These are phyloP conservation scores for Plectrocnemia conspersa DNA, from an alignment of 1,140 invertebrate species.

Conservation along the genomic window DNA sequence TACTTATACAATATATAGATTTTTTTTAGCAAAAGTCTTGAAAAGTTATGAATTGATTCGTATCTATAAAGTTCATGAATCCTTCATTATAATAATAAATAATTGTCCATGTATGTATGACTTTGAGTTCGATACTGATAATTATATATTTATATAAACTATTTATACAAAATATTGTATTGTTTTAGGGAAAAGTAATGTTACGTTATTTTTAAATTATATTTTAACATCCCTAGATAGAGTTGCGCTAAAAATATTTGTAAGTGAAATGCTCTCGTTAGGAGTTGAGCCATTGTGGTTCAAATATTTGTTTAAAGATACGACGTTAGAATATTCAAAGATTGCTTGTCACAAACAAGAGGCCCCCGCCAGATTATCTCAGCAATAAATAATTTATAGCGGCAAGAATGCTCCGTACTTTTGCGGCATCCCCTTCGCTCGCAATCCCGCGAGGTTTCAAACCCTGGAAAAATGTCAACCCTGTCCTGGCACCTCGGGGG, in stretches of 20 bases:
- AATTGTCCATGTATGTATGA: too few species aligned
- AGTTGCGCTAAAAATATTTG: background rate
- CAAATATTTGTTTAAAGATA: background rate
- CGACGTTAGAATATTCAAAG: background rate
- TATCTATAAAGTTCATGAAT: too few species aligned
- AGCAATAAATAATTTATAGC: constrained; percentile 12
- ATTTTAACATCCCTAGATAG: background rate
- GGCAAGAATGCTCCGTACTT: constrained; percentile 9
- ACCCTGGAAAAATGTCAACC: constrained; percentile 27
- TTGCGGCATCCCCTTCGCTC: constrained; percentile 1
- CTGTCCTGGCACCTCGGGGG: constrained; percentile 26
- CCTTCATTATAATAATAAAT: too few species aligned
- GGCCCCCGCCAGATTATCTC: background rate
- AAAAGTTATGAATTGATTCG: too few species aligned
- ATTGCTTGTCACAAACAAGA: background rate
- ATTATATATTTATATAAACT: too few species aligned
- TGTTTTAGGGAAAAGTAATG: background rate
- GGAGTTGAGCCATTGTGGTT: too few species aligned
- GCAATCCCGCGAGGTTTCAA: constrained; percentile 19
- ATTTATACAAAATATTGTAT: too few species aligned
- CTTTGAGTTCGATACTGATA: too few species aligned
- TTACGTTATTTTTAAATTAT: background rate
- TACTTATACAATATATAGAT: too few species aligned
- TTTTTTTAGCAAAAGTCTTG: too few species aligned
- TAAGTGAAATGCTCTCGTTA: too few species aligned